Evolutionary conservation across 1,140 invertebrate species (phyloP), one percentile per base, ranked within the genome.

Genomic region (Drosophila grimshawi): DNA sequence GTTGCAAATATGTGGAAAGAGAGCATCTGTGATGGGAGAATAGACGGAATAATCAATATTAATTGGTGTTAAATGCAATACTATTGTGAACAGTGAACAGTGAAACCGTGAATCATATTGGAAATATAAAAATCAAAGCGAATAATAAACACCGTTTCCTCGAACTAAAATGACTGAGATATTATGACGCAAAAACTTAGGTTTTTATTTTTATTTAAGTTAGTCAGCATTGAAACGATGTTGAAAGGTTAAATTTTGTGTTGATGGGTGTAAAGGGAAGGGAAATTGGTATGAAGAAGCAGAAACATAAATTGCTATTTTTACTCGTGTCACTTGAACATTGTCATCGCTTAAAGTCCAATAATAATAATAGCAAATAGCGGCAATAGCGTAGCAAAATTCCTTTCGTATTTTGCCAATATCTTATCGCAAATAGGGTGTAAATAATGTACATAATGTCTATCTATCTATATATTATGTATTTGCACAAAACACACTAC

Each of bases 61-160:
- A 66, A 37, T 49, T 2, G 29, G 7, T 41, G 53, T 19, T n/a
- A 59, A 30, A 62, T 48, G 33, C 51, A 73, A 73, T 55, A 56
- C 29, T 56, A 69, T 19, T 71, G 52, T 37, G 32, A 68, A 63
- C 49, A 55, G 52, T 64, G 60, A 19, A 43, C 39, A 43, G 39
- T 43, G 39, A 43, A 59, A 66, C 59, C 53, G 65, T 69, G 57
- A 74, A 56, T 69, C 71, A 74, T 65, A 65, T 74, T 57, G 48
- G 45, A 53, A 48, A 60, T 11, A 19, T 19, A 19, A 62, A 35
- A 53, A 27, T 55, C 4, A 27, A 33, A 71, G 35, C 7, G 41
- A 55, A 43, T 52, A 63, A 51, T 37, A 49, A 53, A 55, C 60
- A 35, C 11, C 29, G 65, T 62, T 74, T 69, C 71, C 52, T 45